Conservation (phyloP, 2,797 vertebrate species). For the Catostomus latipinnis region DNA sequence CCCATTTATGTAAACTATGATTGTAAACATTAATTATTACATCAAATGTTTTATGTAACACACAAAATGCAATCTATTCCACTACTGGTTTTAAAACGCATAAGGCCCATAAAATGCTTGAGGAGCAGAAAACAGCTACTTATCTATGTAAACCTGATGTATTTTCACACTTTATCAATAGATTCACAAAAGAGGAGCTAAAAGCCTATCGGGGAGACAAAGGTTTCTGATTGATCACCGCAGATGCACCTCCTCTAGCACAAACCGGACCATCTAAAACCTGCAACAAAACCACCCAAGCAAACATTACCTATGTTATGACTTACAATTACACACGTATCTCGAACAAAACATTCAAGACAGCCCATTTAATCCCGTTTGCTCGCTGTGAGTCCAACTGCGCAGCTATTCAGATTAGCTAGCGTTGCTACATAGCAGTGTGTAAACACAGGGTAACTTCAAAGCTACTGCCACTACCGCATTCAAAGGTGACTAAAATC, state of each 20-base stretch:
- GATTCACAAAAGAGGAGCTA: background rate
- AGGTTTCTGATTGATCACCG: constrained; percentile 49
- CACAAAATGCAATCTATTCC: background rate
- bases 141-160: background rate
- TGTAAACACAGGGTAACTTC: constrained; percentile 32
- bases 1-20: background rate
- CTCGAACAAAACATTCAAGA: background rate
- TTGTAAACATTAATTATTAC: background rate
- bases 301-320: background rate
- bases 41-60: background rate
- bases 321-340: constrained; percentile 2
- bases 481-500: background rate
- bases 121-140: background rate
- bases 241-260: constrained; percentile 10
- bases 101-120: background rate
- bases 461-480: background rate
- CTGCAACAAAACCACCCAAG: background rate
- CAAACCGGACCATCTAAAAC: background rate
- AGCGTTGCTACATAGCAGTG: constrained; percentile 33
- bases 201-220: constrained; percentile 31
- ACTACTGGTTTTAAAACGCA: background rate
- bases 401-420: constrained; percentile 54
- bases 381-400: constrained; percentile 43
- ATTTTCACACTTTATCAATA: background rate
- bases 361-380: background rate